These are phyloP conservation scores for Catalaphyllia jardinei DNA, from an alignment of 64 coral and sea anemone genomes.

Conservation along the genomic window DNA sequence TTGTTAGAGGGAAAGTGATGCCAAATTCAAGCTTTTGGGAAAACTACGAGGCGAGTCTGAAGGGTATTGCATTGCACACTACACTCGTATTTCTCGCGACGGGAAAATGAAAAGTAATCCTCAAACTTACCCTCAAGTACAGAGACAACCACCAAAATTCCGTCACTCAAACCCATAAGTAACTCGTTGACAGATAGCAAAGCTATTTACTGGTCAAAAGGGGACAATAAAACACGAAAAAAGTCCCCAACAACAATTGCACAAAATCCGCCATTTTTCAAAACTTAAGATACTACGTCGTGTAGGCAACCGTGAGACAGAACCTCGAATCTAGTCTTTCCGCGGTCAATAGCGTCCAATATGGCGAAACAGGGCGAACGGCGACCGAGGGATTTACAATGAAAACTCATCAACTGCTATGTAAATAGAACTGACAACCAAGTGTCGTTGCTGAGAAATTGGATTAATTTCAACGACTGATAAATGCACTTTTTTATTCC, in stretches of 20 bases:
- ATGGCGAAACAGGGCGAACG: neutral
- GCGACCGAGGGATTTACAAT: neutral
- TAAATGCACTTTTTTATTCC: neutral
- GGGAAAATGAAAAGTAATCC: neutral
- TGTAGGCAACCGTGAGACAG: neutral
- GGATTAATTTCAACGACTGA: neutral
- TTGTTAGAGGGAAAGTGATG: too few relatives aligned
- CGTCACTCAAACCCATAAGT: conserved; percentile 81
- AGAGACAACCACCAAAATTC: conserved; percentile 88
- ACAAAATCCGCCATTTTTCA: conserved; percentile 58
- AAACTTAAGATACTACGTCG: neutral
- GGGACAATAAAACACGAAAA: neutral
- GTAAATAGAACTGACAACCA: neutral
- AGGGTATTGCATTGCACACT: too few relatives aligned
- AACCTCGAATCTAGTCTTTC: neutral
- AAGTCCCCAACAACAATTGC: neutral
- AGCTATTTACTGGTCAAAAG: neutral
- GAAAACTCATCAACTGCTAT: neutral
- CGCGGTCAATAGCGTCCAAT: conserved; percentile 12
- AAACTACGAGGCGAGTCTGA: too few relatives aligned
- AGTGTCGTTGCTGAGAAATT: neutral
- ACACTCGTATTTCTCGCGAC: too few relatives aligned
- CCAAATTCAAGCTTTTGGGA: too few relatives aligned
- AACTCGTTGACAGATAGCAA: neutral
- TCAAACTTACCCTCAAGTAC: conserved; percentile 87